A percentile compares a stretch with the other conserved stretches of the same genome.
Conservation (phyloP, 1,140 invertebrate genomes). For the Pomacea maculata region DNA sequence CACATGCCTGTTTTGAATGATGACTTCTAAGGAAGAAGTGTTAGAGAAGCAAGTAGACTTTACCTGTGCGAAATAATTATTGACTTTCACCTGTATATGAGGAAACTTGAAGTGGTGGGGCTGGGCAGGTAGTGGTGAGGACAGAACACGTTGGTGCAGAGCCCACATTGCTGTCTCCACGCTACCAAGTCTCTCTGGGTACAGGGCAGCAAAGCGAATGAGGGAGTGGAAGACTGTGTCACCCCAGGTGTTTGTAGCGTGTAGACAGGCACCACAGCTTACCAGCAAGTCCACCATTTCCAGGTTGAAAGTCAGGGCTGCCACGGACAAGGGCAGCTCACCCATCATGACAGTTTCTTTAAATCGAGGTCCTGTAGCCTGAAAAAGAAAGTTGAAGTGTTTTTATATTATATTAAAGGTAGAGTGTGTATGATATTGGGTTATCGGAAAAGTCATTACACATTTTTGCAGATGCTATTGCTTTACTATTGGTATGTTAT, state of each 20-base stretch:
- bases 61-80: too few relatives aligned
- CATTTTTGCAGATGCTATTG: neutral
- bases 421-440: neutral
- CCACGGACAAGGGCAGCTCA: constrained; percentile 45
- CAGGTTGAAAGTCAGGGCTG: constrained; percentile 39
- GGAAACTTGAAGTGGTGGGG: neutral
- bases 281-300: constrained; percentile 38
- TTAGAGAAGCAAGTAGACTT: too few relatives aligned
- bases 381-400: neutral
- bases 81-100: neutral
- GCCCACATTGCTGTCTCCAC: constrained; percentile 35
- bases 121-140: neutral
- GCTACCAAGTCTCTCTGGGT: constrained; percentile 38
- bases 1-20: too few relatives aligned
- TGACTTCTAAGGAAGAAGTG: too few relatives aligned
- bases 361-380: constrained; percentile 40
- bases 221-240: constrained; percentile 48
- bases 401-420: too few relatives aligned
- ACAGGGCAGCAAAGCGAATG: constrained; percentile 39
- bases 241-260: constrained; percentile 29
- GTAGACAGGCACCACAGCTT: constrained; percentile 21
- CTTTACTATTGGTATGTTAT: neutral
- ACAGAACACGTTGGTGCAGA: constrained; percentile 19
- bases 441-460: neutral
- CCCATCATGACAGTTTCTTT: constrained; percentile 50